A percentile compares a stretch with the other conserved stretches of the same genome.
Evolutionary conservation across 2,888 invertebrate species (phyloP).

Genomic region (Tribolium freemani): DNA sequence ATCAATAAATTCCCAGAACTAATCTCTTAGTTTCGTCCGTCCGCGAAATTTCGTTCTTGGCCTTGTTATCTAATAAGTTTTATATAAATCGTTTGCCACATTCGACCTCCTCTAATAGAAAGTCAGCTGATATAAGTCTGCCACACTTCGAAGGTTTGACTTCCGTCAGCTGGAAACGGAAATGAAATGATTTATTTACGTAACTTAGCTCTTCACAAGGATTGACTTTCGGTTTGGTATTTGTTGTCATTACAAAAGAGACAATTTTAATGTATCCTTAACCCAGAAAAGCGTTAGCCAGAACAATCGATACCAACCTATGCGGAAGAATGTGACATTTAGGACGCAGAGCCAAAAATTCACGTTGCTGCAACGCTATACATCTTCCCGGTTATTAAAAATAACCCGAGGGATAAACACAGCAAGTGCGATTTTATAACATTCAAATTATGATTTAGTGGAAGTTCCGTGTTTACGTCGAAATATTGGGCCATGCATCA

Average conservation of each 20-base stretch:
- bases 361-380: not conserved
- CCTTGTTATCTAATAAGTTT: constrained; percentile 9
- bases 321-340: constrained; percentile 45
- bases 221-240: not conserved
- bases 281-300: constrained; percentile 40
- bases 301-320: constrained; percentile 42
- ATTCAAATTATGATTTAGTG: not conserved
- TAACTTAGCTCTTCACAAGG: not conserved
- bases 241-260: not conserved
- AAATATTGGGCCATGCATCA: not conserved
- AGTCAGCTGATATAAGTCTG: constrained; percentile 26
- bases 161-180: constrained; percentile 29
- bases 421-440: not conserved
- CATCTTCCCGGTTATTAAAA: constrained; percentile 5
- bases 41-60: not conserved
- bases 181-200: constrained; percentile 20
- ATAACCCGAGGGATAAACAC: not conserved
- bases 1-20: not conserved
- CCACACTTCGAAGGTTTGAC: constrained; percentile 16
- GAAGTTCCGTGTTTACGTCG: constrained; percentile 1
- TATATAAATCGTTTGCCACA: constrained; percentile 8
- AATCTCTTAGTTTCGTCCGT: not conserved
- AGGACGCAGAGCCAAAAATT: constrained; percentile 21
- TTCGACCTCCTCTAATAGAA: constrained; percentile 27
- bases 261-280: constrained; percentile 34